Evolutionary conservation across 2,888 invertebrate genomes (phyloP).

Genomic region (Chloroclysta siterata): DNA sequence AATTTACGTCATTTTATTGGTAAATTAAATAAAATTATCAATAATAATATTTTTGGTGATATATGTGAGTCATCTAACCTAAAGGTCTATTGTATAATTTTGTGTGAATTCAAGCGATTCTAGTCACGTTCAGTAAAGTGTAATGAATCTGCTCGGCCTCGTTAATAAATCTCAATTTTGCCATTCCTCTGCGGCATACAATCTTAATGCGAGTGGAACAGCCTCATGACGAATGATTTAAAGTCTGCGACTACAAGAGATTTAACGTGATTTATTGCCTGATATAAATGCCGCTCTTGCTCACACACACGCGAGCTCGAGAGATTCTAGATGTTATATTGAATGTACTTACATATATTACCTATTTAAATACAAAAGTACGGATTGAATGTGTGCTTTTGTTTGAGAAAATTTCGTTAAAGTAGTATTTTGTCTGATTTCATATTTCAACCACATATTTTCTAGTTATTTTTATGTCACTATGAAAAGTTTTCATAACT

Average conservation of each 20-base stretch:
- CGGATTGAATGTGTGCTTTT: not conserved
- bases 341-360: not conserved
- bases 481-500: constrained; percentile 9
- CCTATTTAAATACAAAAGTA: not conserved
- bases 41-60: no score
- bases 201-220: constrained; percentile 36
- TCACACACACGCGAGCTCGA: constrained; percentile 4
- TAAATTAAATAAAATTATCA: no score
- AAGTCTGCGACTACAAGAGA: constrained; percentile 20
- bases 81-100: constrained; percentile 3
- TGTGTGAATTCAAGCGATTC: constrained; percentile 33
- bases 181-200: constrained; percentile 35
- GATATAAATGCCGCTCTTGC: constrained; percentile 13
- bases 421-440: no score
- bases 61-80: not conserved
- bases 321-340: not conserved
- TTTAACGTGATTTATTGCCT: constrained; percentile 16
- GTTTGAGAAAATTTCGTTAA: not conserved
- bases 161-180: constrained; percentile 48
- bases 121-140: constrained; percentile 44
- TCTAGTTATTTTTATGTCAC: not conserved
- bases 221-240: constrained; percentile 32
- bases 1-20: no score
- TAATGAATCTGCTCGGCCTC: constrained; percentile 41
- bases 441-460: not conserved